These are phyloP conservation scores for Patella depressa DNA, from an alignment of 2,888 invertebrate species.

Conservation along the genomic window DNA sequence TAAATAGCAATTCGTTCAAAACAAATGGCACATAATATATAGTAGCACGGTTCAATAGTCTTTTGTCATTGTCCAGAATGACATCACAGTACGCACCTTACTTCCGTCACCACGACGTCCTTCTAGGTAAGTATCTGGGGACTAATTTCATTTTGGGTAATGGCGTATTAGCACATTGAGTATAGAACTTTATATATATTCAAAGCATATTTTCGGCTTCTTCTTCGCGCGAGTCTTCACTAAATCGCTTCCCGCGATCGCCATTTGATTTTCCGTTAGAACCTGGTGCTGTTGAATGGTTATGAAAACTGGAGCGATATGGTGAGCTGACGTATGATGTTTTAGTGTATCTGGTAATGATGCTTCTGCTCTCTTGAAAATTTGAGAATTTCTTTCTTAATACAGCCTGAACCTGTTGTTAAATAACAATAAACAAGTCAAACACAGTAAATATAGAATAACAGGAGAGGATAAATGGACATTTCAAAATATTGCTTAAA, in stretches of 20 bases:
- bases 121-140: too few relatives aligned
- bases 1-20: too few relatives aligned
- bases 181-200: neutral
- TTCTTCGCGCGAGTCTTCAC: slow-evolving; percentile 22
- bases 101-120: too few relatives aligned
- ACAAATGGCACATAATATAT: too few relatives aligned
- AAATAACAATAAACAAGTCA: slow-evolving; percentile 1
- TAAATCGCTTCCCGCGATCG: slow-evolving; percentile 12
- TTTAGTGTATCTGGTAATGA: slow-evolving; percentile 56
- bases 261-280: slow-evolving; percentile 22
- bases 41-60: too few relatives aligned
- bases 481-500: neutral
- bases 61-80: too few relatives aligned
- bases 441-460: neutral
- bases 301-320: slow-evolving; percentile 38
- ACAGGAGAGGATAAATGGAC: neutral
- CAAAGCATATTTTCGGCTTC: slow-evolving; percentile 41
- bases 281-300: slow-evolving; percentile 29
- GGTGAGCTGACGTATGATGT: slow-evolving; percentile 52
- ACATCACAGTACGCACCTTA: too few relatives aligned
- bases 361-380: slow-evolving; percentile 51
- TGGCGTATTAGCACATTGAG: too few relatives aligned
- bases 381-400: slow-evolving; percentile 54
- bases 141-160: too few relatives aligned
- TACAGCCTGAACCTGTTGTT: slow-evolving; percentile 49